These are phyloP conservation scores for Amphiprion percula DNA, from an alignment of 2,113 vertebrate genomes.

Conservation along the genomic window DNA sequence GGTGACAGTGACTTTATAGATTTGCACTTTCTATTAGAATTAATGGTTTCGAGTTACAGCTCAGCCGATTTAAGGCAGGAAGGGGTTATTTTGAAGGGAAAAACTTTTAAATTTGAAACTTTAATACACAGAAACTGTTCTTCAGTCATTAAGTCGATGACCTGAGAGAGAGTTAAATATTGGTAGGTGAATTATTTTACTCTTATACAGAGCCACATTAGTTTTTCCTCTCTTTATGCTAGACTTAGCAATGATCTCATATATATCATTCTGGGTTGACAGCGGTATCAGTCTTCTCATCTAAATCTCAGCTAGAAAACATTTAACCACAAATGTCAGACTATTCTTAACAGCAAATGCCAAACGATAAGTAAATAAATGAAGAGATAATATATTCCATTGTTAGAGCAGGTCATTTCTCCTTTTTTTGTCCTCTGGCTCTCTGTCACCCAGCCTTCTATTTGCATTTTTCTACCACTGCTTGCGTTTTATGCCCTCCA, in stretches of 20 bases:
- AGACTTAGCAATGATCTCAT: background rate
- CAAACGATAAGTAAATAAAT: background rate
- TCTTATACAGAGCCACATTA: background rate
- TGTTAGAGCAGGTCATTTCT: constrained; percentile 12
- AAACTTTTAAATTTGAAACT: no score
- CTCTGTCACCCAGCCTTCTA: constrained; percentile 35
- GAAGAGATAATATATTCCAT: background rate
- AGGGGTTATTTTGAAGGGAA: no score
- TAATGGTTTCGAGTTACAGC: no score
- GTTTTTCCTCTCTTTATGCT: background rate
- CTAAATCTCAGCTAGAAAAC: background rate
- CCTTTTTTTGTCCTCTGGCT: constrained; percentile 51
- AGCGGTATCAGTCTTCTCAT: background rate
- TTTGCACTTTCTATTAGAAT: no score
- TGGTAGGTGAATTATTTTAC: background rate
- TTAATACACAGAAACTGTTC: no score
- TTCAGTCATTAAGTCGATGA: no score
- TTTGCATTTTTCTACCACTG: constrained; percentile 58
- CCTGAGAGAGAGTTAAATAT: no score
- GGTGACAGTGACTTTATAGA: no score
- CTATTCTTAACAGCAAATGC: background rate
- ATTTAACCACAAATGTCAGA: constrained; percentile 8
- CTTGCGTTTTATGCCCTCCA: constrained; percentile 56
- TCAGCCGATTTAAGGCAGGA: no score
- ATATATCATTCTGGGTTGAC: background rate